Evolutionary conservation across 2,113 vertebrate species (phyloP), one percentile per base, ranked within the genome.

Genomic region (Mixornis gularis): DNA sequence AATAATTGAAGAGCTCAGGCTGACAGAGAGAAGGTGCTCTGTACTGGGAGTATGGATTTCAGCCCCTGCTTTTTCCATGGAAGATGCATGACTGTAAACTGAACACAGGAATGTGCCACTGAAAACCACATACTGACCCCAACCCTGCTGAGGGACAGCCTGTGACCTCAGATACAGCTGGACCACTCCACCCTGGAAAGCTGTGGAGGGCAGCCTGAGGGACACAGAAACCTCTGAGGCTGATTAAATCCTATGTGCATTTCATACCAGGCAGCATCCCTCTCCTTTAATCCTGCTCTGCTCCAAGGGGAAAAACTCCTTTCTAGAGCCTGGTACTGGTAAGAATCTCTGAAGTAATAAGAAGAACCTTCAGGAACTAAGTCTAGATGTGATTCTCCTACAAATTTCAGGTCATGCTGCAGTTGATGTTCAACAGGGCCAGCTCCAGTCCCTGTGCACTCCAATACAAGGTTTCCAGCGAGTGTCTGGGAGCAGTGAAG

Each of bases 51-150:
- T 59, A 49, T 70, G 81, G 44, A 86, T 95, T 94, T 94, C 95
- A 89, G 44, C 63, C 41, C 17, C 73, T 1, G 6, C 85, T 73
- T 48, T 43, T 24, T 13, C 80, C 17, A 56, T 49, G n/a, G 65
- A 94, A 92, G 71, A 95, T 87, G 62, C 52, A 83, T 16, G 71
- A 92, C 34, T 7, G 55, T 10, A 32, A 94, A 69, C 40, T 69
- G 74, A 85, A 34, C 72, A 32, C 19, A 58, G 66, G 15, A 74
- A 60, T 2, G 14, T 16, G 82, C 32, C 87, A 73, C 65, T 59
- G 8, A 14, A 68, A 86, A 58, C 76, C 88, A 30, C 0, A 22
- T 30, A 12, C 29, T 20, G 27, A 56, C 17, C 36, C 4, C 21
- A 19, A 0, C 38, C 8, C 36, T 1, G 16, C 29, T 8, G 3